Conservation (phyloP, 2,888 invertebrate species). For the Andricus curvator region DNA sequence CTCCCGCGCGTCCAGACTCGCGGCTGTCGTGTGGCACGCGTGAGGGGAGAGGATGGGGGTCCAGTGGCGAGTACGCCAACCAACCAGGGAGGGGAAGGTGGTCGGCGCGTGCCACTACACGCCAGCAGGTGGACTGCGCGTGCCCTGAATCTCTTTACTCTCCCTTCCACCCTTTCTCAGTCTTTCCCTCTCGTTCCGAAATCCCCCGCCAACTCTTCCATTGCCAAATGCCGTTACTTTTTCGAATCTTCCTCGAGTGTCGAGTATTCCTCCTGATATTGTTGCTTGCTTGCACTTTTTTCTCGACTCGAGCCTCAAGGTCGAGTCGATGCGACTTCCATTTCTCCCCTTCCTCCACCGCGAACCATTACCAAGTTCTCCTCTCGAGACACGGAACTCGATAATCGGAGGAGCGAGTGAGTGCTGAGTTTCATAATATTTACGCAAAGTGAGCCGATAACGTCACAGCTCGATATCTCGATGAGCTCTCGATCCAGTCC, state of each 20-base stretch:
- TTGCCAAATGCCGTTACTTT: constrained; percentile 40
- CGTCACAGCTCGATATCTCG: neutral
- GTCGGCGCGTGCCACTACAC: constrained; percentile 77
- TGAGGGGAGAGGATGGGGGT: constrained; percentile 74
- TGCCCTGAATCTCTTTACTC: constrained; percentile 71
- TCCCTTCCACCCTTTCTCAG: constrained; percentile 45
- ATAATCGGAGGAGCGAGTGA: neutral
- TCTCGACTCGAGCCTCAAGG: constrained; percentile 46
- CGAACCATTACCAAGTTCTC: neutral
- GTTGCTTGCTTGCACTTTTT: constrained; percentile 69
- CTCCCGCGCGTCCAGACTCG: constrained; percentile 73
- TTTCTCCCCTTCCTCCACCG: constrained; percentile 30
- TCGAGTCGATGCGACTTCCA: constrained; percentile 21
- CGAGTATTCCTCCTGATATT: constrained; percentile 42
- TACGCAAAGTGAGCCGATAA: constrained; percentile 44
- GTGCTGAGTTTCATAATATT: constrained; percentile 36
- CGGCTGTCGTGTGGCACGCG: constrained; percentile 72
- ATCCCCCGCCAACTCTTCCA: constrained; percentile 42
- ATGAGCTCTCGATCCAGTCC: constrained; percentile 10
- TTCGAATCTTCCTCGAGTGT: constrained; percentile 52
- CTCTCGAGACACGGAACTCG: neutral
- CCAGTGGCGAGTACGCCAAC: constrained; percentile 72
- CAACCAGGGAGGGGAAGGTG: constrained; percentile 63
- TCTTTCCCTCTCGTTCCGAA: constrained; percentile 29
- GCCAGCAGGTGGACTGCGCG: constrained; percentile 77